Base-by-base conservation (phyloP, 2,797 vertebrate species). In the Stomatorhinus walkeri region DNA sequence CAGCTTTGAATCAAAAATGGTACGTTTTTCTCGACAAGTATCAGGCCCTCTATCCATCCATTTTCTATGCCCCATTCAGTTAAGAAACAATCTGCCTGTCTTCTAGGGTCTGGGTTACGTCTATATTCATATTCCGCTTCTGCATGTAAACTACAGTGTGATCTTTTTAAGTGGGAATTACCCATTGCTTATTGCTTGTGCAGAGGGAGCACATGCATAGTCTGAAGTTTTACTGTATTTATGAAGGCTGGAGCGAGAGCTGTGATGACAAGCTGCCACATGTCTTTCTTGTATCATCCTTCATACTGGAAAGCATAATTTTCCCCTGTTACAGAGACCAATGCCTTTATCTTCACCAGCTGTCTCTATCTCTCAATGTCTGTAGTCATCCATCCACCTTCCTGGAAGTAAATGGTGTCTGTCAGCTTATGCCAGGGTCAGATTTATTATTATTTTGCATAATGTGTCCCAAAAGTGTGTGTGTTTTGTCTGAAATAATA, bases 1-100 rank as follows among this genome's bases (percentile, higher is more conserved):
- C 93, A 97, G 96, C 92, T 95, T 98, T 43, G 94, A 97, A 40
- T 94, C 96, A 92, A 93, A 96, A 91, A 93, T 95, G 95, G 98
- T 99, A 94, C 95, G 91, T 59, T 0, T 89, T 43, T 88, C 24
- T 51, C 36, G 49, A 61, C 10, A 72, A 72, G 2, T 51, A 72
- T 19, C 36, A 24, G 56, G 10, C 64, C 64, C 64, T 72, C 64
- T 72, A 72, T 72, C 28, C 10, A 68, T 28, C 10, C 28, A 36
- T 72, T 72, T 72, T 72, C 4, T 32, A 32, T 32, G 32, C 24
- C 64, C 24, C 3, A 14, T 43, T 61, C 54, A 43, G 10, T 22
- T 46, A 61, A 40, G 16, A 24, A 43, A 22, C 16, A 59, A 32
- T 61, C 56, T 43, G 2, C 19, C 8, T 43, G 36, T 87, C 6